Base-by-base conservation (phyloP, 2,888 invertebrate species). In the Lepetodrilus schrolli region DNA sequence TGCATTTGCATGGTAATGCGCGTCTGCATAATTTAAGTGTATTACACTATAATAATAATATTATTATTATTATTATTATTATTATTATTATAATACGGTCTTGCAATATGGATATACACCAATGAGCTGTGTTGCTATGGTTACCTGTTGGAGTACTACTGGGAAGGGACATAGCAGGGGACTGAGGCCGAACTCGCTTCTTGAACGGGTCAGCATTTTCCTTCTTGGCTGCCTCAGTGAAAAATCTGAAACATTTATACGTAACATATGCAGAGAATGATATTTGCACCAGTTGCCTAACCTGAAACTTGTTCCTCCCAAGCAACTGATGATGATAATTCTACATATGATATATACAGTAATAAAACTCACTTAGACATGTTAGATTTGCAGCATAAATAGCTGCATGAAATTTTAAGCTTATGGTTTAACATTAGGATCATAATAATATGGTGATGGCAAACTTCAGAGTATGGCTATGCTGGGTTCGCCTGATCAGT, bases 141-240 rank as follows among this genome's bases (percentile, higher is more conserved):
- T n/a, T 70, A 89, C 89, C 88, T 75, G 89, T 88, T 4, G 90
- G 89, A 4, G 90, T 89, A 36, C 80, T 81, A 72, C 89, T 88
- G 38, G 87, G 78, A 13, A 87, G 70, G 2, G 85, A 82, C 0
- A 84, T 76, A 10, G 85, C 83, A 8, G 88, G 86, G 4, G 88
- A 87, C 48, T 83, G 81, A 5, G 84, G 81, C 4, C 82, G 74
- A 73, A 78, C 75, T 43, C 78, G 68, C 47, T 84, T 87, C 76
- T 82, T 83, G 49, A 79, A 76, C 17, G 80, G 73, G 26, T 86
- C 85, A 10, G 70, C 76, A 58, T 82, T 78, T 34, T 87, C 86
- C 68, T 81, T 93, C 84, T 93, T 92, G 58, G 94, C 93, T 77
- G 94, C 93, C 89, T 94, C 94, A 75, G 94, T 93, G 88, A 94